These are phyloP conservation scores for Cheilosia urbana DNA, from an alignment of 2,888 invertebrate genomes.

Conservation along the genomic window DNA sequence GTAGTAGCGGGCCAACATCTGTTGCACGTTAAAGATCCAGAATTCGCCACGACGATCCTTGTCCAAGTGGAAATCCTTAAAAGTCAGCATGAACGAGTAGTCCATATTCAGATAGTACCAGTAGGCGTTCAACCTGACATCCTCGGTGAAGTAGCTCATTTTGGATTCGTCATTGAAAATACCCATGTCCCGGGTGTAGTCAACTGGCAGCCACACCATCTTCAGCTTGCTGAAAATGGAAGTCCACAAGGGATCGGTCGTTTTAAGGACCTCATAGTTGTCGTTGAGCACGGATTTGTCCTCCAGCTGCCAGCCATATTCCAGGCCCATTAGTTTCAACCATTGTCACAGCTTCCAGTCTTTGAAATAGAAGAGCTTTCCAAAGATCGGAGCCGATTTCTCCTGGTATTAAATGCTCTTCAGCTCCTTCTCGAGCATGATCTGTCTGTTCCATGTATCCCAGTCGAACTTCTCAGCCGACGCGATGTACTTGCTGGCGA, in stretches of 20 bases:
- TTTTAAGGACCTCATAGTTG: slow-evolving; percentile 75
- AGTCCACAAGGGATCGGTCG: slow-evolving; percentile 78
- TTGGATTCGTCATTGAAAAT: slow-evolving; percentile 85
- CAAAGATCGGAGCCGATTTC: neutral
- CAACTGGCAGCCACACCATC: slow-evolving; percentile 84
- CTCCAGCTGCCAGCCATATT: slow-evolving; percentile 78
- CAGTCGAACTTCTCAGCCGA: slow-evolving; percentile 86
- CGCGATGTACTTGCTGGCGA: slow-evolving; percentile 88
- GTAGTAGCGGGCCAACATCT: slow-evolving; percentile 89
- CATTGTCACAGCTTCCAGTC: slow-evolving; percentile 81
- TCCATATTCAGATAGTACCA: slow-evolving; percentile 87
- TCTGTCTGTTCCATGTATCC: slow-evolving; percentile 83
- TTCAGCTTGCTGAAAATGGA: slow-evolving; percentile 59
- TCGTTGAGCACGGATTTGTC: slow-evolving; percentile 69
- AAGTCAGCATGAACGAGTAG: slow-evolving; percentile 88
- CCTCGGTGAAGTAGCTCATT: slow-evolving; percentile 89
- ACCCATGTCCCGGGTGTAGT: slow-evolving; percentile 85
- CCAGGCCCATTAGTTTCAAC: slow-evolving; percentile 81
- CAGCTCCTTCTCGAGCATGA: no score
- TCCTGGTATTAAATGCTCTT: slow-evolving; percentile 83
- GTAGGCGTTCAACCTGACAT: slow-evolving; percentile 87
- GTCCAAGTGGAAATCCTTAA: slow-evolving; percentile 84
- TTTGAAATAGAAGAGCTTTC: slow-evolving; percentile 54
- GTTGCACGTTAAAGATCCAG: slow-evolving; percentile 88
- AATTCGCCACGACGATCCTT: slow-evolving; percentile 87